phyloP scores from a whole-genome alignment of 2,888 invertebrate species.

The Lasioglossum pauxillum region DNA sequence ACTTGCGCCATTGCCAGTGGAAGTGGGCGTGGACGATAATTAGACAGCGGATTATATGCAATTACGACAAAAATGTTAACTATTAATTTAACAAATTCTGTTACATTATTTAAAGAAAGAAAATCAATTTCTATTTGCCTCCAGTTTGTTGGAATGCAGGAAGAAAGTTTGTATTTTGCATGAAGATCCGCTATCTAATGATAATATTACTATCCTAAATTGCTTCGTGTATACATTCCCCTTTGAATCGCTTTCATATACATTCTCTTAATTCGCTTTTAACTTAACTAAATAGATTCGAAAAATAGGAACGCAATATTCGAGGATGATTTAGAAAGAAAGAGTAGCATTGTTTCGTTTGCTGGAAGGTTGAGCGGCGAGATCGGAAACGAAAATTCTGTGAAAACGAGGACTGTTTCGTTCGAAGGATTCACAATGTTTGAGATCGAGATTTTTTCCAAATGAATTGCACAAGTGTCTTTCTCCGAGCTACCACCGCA shows the following conservation, averaged over 20 bases:
- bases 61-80: no score
- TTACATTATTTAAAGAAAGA: no score
- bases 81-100: no score
- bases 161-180: no score
- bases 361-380: background rate
- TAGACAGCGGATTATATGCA: no score
- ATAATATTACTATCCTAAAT: no score
- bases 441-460: background rate
- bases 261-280: background rate
- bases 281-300: background rate
- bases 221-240: no score
- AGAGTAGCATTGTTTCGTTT: background rate
- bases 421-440: background rate
- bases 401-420: background rate
- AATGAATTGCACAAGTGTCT: background rate
- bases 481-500: background rate
- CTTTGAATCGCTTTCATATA: background rate
- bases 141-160: no score
- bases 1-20: background rate
- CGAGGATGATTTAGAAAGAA: background rate
- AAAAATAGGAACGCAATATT: background rate
- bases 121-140: no score
- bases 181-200: no score
- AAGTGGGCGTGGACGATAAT: background rate
- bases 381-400: no score